These are phyloP conservation scores for Chionoecetes opilio DNA, from an alignment of 1,140 invertebrate species.

Conservation along the genomic window DNA sequence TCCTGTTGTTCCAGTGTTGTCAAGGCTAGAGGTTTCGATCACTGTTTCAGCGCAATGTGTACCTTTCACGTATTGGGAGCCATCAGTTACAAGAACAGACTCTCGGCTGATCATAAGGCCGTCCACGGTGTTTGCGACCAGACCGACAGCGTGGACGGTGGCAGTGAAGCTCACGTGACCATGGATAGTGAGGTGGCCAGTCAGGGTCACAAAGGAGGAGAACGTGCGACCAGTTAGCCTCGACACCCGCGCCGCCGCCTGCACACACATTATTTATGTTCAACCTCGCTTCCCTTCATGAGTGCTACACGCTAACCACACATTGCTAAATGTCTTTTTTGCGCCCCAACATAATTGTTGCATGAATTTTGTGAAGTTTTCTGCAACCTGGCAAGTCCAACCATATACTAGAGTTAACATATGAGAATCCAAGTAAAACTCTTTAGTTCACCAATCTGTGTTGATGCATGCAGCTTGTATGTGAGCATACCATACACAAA, in stretches of 20 bases:
- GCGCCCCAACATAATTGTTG: too few species aligned
- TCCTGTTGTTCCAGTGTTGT: too few species aligned
- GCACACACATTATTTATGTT: not conserved
- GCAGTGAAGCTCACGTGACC: not conserved
- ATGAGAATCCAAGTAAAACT: too few species aligned
- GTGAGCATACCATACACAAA: too few species aligned
- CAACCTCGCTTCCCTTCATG: not conserved
- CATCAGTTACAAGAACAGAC: not conserved
- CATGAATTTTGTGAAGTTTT: too few species aligned
- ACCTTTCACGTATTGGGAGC: not conserved
- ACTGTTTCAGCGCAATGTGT: not conserved
- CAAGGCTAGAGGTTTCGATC: too few species aligned
- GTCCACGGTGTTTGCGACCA: not conserved
- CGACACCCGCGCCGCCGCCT: not conserved
- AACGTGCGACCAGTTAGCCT: not conserved
- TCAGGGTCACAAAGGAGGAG: constrained; percentile 20
- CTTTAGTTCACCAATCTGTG: too few species aligned
- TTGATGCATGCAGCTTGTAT: too few species aligned
- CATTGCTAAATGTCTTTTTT: too few species aligned
- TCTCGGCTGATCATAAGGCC: not conserved
- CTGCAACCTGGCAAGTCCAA: too few species aligned
- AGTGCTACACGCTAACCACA: too few species aligned
- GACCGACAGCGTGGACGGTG: not conserved
- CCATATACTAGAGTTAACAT: too few species aligned
- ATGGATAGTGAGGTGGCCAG: not conserved